Evolutionary conservation across 92 coral and sea anemone genomes (phyloP).

Genomic region (Desmophyllum pertusum): DNA sequence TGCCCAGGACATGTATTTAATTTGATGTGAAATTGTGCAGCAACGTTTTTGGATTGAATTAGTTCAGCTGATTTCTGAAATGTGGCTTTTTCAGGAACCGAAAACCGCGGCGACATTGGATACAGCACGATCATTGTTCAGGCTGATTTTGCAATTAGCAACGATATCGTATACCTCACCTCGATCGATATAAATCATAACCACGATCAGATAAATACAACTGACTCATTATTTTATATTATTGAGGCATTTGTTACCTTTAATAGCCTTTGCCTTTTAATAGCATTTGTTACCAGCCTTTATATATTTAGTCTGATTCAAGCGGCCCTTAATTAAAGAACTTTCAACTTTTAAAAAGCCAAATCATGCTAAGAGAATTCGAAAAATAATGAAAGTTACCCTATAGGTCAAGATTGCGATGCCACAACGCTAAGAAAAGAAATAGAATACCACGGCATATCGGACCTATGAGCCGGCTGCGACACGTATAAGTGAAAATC

Average conservation of each 20-base stretch:
- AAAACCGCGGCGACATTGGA: neutral
- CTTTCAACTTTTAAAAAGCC: too few relatives aligned
- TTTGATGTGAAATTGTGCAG: too few relatives aligned
- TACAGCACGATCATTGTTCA: conserved; percentile 7
- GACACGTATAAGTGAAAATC: neutral
- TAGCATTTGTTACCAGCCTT: too few relatives aligned
- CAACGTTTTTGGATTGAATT: too few relatives aligned
- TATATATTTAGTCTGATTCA: too few relatives aligned
- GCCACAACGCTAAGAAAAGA: neutral
- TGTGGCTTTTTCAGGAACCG: too few relatives aligned
- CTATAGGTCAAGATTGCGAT: neutral
- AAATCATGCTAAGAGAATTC: neutral
- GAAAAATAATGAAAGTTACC: neutral
- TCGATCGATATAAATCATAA: too few relatives aligned
- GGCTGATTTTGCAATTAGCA: neutral
- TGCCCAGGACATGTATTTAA: too few relatives aligned
- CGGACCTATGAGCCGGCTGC: neutral
- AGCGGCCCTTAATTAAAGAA: too few relatives aligned
- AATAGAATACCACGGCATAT: neutral
- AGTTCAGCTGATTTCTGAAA: neutral
- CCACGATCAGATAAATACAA: neutral
- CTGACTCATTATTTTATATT: neutral
- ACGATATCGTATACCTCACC: too few relatives aligned
- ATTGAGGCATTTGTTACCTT: conserved; percentile 1
- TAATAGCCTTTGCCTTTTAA: too few relatives aligned